Percentiles rank a stretch among this genome's conserved stretches.
Evolutionary conservation across 2,113 vertebrate species (phyloP).

Genomic region (Crocuta crocuta): DNA sequence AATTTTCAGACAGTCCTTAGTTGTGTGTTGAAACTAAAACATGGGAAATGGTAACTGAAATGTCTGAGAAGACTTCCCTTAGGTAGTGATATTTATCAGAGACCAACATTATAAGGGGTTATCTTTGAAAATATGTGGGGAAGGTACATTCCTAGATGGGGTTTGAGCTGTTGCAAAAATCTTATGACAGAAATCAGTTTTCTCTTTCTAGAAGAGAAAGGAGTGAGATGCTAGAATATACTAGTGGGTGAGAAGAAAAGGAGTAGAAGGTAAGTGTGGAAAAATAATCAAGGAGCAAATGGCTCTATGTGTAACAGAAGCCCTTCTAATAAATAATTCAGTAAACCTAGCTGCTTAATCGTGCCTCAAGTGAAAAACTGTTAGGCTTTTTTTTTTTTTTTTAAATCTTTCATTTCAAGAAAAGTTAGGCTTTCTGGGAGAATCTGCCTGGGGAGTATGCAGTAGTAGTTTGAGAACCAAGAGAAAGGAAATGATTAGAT

Average conservation of each 20-base stretch:
- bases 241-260: neutral
- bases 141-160: neutral
- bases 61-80: neutral
- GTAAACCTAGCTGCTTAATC: neutral
- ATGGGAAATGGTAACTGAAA: accelerated
- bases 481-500: neutral
- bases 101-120: neutral
- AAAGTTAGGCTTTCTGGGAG: neutral
- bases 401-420: neutral
- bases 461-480: neutral
- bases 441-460: neutral
- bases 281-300: neutral
- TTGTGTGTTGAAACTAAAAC: neutral
- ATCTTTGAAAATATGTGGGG: neutral
- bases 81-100: neutral
- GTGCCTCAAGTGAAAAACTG: neutral
- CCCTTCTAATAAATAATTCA: neutral
- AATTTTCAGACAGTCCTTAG: neutral
- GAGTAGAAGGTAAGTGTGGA: neutral
- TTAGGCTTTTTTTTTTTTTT: neutral
- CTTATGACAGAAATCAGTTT: neutral
- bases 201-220: neutral
- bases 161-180: neutral
- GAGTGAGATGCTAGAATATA: neutral
- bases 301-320: neutral